A percentile compares a stretch with the other conserved stretches of the same genome.
Evolutionary conservation across 2,888 invertebrate species (phyloP).

Genomic region (Hirudinaria manillensis): DNA sequence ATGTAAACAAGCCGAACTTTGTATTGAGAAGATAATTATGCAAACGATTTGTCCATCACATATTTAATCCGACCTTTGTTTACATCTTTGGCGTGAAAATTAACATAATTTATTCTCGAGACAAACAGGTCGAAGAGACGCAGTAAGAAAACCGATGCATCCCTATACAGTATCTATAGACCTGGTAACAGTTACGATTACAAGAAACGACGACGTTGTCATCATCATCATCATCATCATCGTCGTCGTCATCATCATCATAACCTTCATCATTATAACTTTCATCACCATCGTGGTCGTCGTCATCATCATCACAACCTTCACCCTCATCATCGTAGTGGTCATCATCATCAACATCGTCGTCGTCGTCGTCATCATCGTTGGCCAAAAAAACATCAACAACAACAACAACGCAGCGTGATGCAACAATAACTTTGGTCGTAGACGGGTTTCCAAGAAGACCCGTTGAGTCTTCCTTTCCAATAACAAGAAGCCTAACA

Average conservation of each 20-base stretch:
- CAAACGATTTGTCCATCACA: too few relatives aligned
- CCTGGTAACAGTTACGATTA: background rate
- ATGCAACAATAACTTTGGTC: background rate
- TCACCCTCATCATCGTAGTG: conserved; percentile 23
- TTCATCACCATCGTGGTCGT: conserved; percentile 20
- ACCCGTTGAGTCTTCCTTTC: background rate
- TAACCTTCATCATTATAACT: conserved; percentile 13
- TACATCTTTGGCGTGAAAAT: too few relatives aligned
- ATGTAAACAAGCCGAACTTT: too few relatives aligned
- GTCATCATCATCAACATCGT: conserved; percentile 24
- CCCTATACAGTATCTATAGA: too few relatives aligned
- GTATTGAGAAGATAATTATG: too few relatives aligned
- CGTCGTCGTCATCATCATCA: conserved; percentile 22
- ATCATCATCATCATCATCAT: conserved; percentile 28
- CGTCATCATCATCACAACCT: conserved; percentile 12
- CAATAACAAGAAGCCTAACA: background rate
- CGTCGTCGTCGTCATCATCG: background rate
- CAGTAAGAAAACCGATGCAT: too few relatives aligned
- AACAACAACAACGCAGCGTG: background rate
- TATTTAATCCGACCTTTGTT: too few relatives aligned
- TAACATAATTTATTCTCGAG: too few relatives aligned
- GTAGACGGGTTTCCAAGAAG: background rate
- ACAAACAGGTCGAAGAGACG: too few relatives aligned
- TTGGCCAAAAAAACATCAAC: background rate
- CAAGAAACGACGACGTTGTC: conserved; percentile 16